These are phyloP conservation scores for Amblyopsis hoosieri DNA, from an alignment of 2,797 vertebrate species.

Conservation along the genomic window DNA sequence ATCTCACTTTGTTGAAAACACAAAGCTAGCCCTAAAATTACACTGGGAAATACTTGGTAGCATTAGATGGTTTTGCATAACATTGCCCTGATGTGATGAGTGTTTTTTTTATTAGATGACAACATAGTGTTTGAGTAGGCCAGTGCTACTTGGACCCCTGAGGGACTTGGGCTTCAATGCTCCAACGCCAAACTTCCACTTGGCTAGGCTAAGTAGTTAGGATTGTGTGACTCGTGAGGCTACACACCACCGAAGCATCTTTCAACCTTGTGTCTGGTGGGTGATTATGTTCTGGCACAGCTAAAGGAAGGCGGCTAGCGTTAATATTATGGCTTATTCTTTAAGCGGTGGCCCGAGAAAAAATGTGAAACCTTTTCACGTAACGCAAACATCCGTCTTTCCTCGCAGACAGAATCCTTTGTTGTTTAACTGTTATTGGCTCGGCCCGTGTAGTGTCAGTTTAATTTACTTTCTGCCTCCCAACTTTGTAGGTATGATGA, in stretches of 20 bases:
- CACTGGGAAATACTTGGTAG: slow-evolving; percentile 34
- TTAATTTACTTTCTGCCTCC: neutral
- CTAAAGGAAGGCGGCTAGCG: slow-evolving; percentile 17
- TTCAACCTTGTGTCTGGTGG: slow-evolving; percentile 43
- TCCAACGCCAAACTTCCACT: slow-evolving; percentile 62
- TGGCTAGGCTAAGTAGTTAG: slow-evolving; percentile 58
- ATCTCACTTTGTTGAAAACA: slow-evolving; percentile 7
- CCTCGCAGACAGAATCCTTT: no score
- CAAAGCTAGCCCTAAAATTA: slow-evolving; percentile 20
- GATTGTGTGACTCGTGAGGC: slow-evolving; percentile 58
- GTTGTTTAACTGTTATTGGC: neutral
- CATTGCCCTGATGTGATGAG: slow-evolving; percentile 24
- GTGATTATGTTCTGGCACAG: slow-evolving; percentile 18
- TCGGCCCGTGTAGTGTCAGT: neutral
- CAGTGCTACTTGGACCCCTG: slow-evolving; percentile 57
- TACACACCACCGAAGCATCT: slow-evolving; percentile 45
- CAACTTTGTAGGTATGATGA: neutral
- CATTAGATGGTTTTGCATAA: slow-evolving; percentile 20
- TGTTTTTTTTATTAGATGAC: slow-evolving; percentile 67
- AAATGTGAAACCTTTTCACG: slow-evolving; percentile 11
- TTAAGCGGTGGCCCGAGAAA: slow-evolving; percentile 5
- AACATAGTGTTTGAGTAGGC: slow-evolving; percentile 53
- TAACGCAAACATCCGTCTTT: slow-evolving; percentile 2
- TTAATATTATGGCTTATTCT: slow-evolving; percentile 20
- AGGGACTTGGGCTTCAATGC: slow-evolving; percentile 57